phyloP scores from a whole-genome alignment of 2,888 invertebrate species.

The Drosophila differens region DNA sequence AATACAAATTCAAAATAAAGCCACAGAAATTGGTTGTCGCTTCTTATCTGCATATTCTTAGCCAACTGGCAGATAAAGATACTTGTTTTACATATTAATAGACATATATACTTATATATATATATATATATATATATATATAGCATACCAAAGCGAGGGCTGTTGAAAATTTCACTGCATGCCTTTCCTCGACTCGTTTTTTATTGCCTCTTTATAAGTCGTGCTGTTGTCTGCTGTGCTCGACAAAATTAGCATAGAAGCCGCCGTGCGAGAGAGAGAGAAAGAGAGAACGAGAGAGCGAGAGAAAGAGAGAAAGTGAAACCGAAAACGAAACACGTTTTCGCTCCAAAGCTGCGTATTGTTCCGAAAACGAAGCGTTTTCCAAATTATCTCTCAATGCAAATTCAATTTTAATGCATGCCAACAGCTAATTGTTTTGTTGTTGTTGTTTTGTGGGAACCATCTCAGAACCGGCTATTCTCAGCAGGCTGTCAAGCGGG shows the following conservation, averaged over 20 bases:
- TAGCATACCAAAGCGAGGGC: neutral
- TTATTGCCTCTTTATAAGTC: slow-evolving; percentile 35
- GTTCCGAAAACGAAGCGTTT: slow-evolving; percentile 35
- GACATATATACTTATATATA: neutral
- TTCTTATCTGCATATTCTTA: slow-evolving; percentile 7
- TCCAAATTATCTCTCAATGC: slow-evolving; percentile 33
- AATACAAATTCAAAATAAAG: neutral
- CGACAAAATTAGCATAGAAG: slow-evolving; percentile 49
- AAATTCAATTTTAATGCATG: neutral
- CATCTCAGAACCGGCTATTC: neutral
- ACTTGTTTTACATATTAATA: neutral
- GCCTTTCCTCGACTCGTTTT: slow-evolving; percentile 37
- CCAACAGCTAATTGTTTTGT: neutral
- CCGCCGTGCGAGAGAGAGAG: neutral
- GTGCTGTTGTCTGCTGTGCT: slow-evolving; percentile 22
- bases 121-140: neutral
- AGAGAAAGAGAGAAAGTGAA: slow-evolving; percentile 42
- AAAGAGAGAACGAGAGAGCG: neutral
- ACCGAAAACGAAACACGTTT: slow-evolving; percentile 44
- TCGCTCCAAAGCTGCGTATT: slow-evolving; percentile 30
- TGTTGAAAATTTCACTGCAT: slow-evolving; percentile 47
- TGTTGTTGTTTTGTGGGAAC: neutral
- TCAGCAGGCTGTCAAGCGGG: neutral
- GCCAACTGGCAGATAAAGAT: neutral
- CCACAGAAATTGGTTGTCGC: slow-evolving; percentile 4